Percentiles rank a stretch among this genome's conserved stretches.
Evolutionary conservation across 1,140 invertebrate species (phyloP).

Genomic region (Monochamus saltuarius): DNA sequence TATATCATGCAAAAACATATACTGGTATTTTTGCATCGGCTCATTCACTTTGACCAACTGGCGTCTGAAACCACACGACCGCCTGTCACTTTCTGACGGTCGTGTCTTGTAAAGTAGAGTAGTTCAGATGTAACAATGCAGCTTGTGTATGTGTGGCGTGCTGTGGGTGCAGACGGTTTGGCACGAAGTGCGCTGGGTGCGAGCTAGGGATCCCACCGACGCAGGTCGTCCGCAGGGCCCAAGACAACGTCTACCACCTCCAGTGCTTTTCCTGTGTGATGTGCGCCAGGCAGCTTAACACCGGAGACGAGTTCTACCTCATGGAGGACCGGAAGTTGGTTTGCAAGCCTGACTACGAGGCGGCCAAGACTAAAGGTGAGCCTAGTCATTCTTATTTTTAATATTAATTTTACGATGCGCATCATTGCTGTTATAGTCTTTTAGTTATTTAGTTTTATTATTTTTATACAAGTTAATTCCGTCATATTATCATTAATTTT

Average conservation of each 20-base stretch:
- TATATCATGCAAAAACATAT: no score
- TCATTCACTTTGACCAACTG: no score
- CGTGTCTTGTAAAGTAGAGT: constrained; percentile 26
- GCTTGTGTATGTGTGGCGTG: constrained; percentile 57
- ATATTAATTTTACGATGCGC: not conserved
- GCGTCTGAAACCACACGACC: no score
- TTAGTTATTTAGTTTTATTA: no score
- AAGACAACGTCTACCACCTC: constrained; percentile 95
- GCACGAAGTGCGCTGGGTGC: constrained; percentile 96
- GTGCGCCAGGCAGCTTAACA: constrained; percentile 92
- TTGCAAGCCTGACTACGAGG: constrained; percentile 96
- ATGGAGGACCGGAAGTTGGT: constrained; percentile 97
- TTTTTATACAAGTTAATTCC: no score
- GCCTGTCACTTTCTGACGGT: no score
- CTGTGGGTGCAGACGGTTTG: constrained; percentile 87
- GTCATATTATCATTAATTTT: no score
- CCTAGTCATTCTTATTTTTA: constrained; percentile 17
- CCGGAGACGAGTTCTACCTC: constrained; percentile 97
- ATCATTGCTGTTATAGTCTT: no score
- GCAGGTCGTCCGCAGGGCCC: constrained; percentile 90
- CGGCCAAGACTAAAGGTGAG: constrained; percentile 88
- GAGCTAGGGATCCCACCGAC: constrained; percentile 94
- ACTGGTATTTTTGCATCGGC: no score
- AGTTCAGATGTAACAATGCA: constrained; percentile 53
- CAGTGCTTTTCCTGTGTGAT: constrained; percentile 96